Evolutionary conservation across 2,797 vertebrate species (phyloP).

Genomic region (Manis crassicaudata): DNA sequence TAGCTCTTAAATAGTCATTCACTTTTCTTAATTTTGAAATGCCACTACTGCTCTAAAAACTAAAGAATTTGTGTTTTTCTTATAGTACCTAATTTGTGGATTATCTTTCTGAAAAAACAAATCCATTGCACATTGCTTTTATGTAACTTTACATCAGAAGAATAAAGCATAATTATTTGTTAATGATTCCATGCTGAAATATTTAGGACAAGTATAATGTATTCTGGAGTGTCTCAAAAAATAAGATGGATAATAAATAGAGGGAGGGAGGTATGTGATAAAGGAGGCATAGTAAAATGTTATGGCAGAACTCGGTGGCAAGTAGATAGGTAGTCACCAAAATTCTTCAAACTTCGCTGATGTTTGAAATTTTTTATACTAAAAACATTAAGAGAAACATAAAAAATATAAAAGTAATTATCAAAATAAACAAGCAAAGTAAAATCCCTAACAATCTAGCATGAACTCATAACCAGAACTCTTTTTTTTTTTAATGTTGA

Average conservation of each 20-base stretch:
- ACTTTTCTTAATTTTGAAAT: neutral
- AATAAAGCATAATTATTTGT: neutral
- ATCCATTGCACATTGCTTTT: neutral
- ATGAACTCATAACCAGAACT: neutral
- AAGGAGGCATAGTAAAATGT: neutral
- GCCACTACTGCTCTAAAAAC: neutral
- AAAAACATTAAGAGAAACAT: neutral
- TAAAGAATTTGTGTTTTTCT: neutral
- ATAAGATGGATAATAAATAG: neutral
- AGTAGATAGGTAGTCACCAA: neutral
- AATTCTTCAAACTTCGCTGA: conserved; percentile 14
- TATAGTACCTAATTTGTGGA: neutral
- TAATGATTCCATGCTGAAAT: neutral
- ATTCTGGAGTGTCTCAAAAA: neutral
- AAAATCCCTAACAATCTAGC: neutral
- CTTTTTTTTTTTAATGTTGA: neutral
- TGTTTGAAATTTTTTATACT: neutral
- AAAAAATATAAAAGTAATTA: neutral
- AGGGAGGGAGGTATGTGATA: neutral
- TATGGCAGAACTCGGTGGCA: neutral
- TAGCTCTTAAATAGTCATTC: neutral
- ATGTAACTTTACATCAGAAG: neutral
- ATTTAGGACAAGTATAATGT: neutral
- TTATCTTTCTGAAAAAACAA: conserved; percentile 19
- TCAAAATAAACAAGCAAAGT: neutral